Percentiles rank a stretch among this genome's conserved stretches.
Conservation (phyloP, 2,797 vertebrate genomes). For the Simalia tracyae region DNA sequence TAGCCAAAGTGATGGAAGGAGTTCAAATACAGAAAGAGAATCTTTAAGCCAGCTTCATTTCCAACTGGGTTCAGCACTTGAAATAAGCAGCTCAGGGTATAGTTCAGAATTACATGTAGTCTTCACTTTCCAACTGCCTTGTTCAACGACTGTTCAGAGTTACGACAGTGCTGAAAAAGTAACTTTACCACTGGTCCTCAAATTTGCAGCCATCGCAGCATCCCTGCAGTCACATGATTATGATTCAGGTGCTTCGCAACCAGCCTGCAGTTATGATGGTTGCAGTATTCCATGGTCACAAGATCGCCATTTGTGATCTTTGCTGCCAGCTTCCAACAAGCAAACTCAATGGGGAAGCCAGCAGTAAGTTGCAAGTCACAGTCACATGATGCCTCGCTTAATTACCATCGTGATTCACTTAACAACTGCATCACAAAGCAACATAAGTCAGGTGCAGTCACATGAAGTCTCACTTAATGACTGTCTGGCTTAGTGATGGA, state of each 20-base stretch:
- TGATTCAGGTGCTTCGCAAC: neutral
- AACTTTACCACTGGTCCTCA: neutral
- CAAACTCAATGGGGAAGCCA: neutral
- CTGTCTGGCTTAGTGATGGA: neutral
- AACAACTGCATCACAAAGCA: neutral
- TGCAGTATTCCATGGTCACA: neutral
- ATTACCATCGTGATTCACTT: neutral
- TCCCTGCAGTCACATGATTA: neutral
- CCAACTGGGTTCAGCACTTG: too few relatives aligned
- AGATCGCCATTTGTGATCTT: neutral
- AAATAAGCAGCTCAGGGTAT: too few relatives aligned
- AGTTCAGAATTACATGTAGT: too few relatives aligned
- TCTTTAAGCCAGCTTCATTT: too few relatives aligned
- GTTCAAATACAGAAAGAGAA: too few relatives aligned
- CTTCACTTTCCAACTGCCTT: too few relatives aligned
- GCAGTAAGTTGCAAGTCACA: neutral
- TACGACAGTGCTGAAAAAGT: too few relatives aligned
- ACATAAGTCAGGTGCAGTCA: neutral
- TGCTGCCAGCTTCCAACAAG: neutral
- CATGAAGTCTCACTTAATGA: neutral
- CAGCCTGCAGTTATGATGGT: neutral
- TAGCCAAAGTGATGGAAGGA: too few relatives aligned
- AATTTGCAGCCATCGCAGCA: neutral
- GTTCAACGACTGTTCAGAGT: too few relatives aligned
- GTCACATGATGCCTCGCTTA: neutral